Percentiles rank a stretch among this genome's conserved stretches.
phyloP scores from a whole-genome alignment of 2,888 invertebrate species.

The Xestia xanthographa region DNA sequence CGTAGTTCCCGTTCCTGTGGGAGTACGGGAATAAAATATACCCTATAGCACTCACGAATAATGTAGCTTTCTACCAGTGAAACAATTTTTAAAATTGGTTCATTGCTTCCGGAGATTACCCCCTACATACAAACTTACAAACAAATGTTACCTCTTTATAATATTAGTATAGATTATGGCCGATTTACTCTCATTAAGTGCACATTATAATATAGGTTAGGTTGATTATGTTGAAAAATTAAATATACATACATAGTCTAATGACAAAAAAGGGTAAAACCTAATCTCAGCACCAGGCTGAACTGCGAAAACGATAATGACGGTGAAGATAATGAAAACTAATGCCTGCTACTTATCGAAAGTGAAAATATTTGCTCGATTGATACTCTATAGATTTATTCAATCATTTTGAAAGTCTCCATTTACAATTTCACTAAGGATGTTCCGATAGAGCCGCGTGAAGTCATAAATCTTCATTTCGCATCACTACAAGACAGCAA shows the following conservation, averaged over 20 bases:
- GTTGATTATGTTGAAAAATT: background rate
- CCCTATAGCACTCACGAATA: no score
- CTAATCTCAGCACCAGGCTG: background rate
- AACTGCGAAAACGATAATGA: background rate
- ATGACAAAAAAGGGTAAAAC: background rate
- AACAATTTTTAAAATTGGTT: no score
- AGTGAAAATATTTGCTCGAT: background rate
- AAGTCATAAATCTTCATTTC: constrained; percentile 62
- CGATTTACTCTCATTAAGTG: background rate
- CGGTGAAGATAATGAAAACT: background rate
- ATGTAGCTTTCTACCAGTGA: no score
- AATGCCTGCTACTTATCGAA: background rate
- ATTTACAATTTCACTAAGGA: constrained; percentile 45
- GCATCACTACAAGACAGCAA: constrained; percentile 45
- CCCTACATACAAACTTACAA: no score
- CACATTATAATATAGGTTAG: background rate
- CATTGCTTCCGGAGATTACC: no score
- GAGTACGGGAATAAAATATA: no score
- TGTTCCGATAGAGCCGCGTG: constrained; percentile 20
- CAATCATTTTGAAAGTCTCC: constrained; percentile 34
- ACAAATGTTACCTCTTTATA: no score
- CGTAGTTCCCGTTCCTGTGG: no score
- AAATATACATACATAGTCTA: background rate
- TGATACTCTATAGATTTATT: constrained; percentile 23
- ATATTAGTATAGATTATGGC: no score